A percentile compares a stretch with the other conserved stretches of the same genome.
Evolutionary conservation across 2,113 vertebrate genomes (phyloP).

Genomic region (Ranitomeya variabilis): DNA sequence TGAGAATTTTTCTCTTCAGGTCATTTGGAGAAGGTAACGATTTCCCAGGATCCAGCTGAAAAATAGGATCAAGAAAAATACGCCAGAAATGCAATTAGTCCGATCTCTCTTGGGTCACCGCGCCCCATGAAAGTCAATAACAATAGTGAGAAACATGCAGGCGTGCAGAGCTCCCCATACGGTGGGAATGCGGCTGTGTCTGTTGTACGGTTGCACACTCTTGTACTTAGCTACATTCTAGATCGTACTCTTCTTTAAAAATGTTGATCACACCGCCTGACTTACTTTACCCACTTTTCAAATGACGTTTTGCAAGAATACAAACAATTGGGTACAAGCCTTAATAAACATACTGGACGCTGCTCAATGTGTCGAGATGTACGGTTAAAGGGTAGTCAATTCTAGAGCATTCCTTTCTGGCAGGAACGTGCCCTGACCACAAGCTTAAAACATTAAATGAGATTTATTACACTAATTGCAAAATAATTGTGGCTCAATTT

Average conservation of each 20-base stretch:
- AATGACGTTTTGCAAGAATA: not conserved
- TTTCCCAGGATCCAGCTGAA: conserved; percentile 87
- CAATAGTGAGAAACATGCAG: conserved; percentile 7
- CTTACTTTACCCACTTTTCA: not conserved
- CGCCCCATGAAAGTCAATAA: not conserved
- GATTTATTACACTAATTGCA: too few species aligned
- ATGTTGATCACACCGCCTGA: not conserved
- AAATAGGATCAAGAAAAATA: conserved; percentile 49
- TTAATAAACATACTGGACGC: too few species aligned
- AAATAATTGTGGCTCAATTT: too few species aligned
- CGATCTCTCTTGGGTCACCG: not conserved
- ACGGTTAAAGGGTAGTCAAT: too few species aligned
- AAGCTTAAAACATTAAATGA: too few species aligned
- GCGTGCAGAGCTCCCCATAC: conserved; percentile 6
- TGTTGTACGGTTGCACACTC: not conserved
- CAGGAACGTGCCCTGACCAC: too few species aligned
- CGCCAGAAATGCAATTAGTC: not conserved
- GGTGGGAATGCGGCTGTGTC: not conserved
- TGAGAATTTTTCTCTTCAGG: conserved; percentile 96
- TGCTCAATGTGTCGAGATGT: too few species aligned
- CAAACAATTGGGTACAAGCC: not conserved
- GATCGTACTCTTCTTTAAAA: not conserved
- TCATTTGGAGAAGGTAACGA: conserved; percentile 91
- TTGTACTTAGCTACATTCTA: not conserved
- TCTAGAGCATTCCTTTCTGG: too few species aligned